Conservation (phyloP, 2,888 invertebrate genomes). For the Allacma fusca region DNA sequence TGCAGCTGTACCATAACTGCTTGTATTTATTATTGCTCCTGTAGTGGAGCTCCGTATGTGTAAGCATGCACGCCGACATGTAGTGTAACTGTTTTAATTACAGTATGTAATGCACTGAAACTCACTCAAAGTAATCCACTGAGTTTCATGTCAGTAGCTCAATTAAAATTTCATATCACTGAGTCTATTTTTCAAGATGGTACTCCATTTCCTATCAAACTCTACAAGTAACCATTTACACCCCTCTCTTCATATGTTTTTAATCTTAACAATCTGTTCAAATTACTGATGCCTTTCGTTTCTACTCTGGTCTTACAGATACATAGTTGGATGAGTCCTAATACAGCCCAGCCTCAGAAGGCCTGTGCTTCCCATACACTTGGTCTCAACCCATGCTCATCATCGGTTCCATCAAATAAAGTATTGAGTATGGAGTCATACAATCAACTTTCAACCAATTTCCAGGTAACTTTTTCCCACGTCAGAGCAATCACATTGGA, state of each 20-base stretch:
- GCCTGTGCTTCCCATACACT: too few species aligned
- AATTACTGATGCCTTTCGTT: neutral
- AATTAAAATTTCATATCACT: constrained; percentile 42
- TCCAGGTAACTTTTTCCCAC: too few species aligned
- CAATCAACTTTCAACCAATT: too few species aligned
- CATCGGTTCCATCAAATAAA: too few species aligned
- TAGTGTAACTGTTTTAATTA: constrained; percentile 1
- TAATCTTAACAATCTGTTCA: neutral
- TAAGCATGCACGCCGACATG: neutral
- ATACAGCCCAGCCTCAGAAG: too few species aligned
- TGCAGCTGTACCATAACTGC: neutral
- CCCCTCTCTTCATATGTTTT: neutral
- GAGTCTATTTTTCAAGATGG: constrained; percentile 5
- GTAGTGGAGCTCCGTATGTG: neutral
- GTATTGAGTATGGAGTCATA: too few species aligned
- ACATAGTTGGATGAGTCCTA: too few species aligned
- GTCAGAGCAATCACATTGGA: too few species aligned
- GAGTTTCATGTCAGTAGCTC: constrained; percentile 52
- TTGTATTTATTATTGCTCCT: too few species aligned
- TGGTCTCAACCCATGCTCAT: too few species aligned
- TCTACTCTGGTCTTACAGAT: too few species aligned
- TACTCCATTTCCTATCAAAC: neutral
- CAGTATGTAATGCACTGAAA: constrained; percentile 1
- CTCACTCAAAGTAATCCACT: constrained; percentile 23
- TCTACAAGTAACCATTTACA: neutral